Evolutionary conservation across 2,797 vertebrate genomes (phyloP), one percentile per base, ranked within the genome.

Genomic region (Pangasius larnaudii): DNA sequence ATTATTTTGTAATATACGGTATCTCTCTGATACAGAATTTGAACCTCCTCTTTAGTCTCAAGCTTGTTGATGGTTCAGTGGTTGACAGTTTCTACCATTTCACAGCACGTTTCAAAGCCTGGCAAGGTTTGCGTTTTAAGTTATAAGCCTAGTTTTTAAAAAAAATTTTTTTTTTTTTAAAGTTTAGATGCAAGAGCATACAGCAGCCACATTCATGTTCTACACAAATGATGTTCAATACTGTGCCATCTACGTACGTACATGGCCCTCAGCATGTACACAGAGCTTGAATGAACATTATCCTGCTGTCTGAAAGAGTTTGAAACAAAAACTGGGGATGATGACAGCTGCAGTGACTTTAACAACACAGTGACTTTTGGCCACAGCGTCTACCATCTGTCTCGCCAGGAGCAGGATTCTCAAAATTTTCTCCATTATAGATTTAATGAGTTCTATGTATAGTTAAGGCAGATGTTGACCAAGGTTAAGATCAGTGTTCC

Each of bases 341-440:
- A 58, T 39, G 53, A 80, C 53, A 80, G 78, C 53, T 80, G 78
- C 53, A 80, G 78, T 36, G 33, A 36, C 30, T 36, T 74, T 46
- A 56, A 79, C 18, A 79, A 22, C 77, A 56, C 18, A 58, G 18
- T 58, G 30, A 80, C 53, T 59, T 80, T 80, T 59, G 56, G 33
- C 33, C n/a, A 18, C 27, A 77, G 46, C 27, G 7, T 53, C 74
- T 49, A 77, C 46, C 33, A 59, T 80, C 51, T 80, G 78, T 7
- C 56, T 80, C 2, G 19, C 53, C 78, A 80, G 33, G 33, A 24
- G 77, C 18, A 9, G 19, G 19, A 80, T 14, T 27, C 51, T 39
- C 33, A 39, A 58, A 8, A 46, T 8, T 46, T 46, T 46, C 42
- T 46, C 74, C 7, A 30, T 53, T 51, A 77, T 18, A 53, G n/a